These are phyloP conservation scores for Labeo calbasu DNA, from an alignment of 2,797 vertebrate species.

Conservation along the genomic window DNA sequence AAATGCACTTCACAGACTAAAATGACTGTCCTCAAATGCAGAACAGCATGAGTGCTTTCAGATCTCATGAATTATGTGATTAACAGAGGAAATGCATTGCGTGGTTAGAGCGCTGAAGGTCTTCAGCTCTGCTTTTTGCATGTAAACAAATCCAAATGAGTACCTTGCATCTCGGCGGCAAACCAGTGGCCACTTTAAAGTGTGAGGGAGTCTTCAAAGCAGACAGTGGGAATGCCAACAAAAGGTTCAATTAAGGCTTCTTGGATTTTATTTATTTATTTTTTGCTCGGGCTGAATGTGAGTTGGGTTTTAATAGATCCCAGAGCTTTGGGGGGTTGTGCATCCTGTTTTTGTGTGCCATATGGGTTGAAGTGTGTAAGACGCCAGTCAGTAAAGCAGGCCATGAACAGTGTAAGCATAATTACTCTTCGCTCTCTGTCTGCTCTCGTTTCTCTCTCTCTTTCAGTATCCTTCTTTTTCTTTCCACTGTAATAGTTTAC, in stretches of 20 bases:
- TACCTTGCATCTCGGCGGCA: constrained; percentile 1
- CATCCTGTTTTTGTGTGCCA: constrained; percentile 52
- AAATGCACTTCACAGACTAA: not conserved
- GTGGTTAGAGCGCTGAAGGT: not conserved
- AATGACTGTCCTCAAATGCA: not conserved
- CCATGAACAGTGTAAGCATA: not conserved
- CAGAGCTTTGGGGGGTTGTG: constrained; percentile 39
- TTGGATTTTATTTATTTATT: constrained; percentile 19
- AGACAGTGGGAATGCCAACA: constrained; percentile 30
- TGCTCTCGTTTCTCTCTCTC: not conserved
- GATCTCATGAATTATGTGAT: constrained; percentile 17
- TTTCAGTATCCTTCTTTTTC: constrained; percentile 57
- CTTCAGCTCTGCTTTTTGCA: not conserved
- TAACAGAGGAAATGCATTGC: constrained; percentile 19
- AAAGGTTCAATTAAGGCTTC: constrained; percentile 41
- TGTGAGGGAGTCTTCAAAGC: constrained; percentile 18
- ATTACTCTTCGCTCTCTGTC: constrained; percentile 10
- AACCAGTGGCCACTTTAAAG: constrained; percentile 45
- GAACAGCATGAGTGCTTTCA: constrained; percentile 9
- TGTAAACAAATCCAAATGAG: constrained; percentile 44
- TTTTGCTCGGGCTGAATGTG: not conserved
- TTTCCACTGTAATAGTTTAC: constrained; percentile 66
- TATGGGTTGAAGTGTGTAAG: constrained; percentile 34
- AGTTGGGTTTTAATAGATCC: constrained; percentile 36
- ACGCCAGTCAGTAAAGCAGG: constrained; percentile 29